Conservation (phyloP, 92 coral and sea anemone genomes). For the Porites evermanni region DNA sequence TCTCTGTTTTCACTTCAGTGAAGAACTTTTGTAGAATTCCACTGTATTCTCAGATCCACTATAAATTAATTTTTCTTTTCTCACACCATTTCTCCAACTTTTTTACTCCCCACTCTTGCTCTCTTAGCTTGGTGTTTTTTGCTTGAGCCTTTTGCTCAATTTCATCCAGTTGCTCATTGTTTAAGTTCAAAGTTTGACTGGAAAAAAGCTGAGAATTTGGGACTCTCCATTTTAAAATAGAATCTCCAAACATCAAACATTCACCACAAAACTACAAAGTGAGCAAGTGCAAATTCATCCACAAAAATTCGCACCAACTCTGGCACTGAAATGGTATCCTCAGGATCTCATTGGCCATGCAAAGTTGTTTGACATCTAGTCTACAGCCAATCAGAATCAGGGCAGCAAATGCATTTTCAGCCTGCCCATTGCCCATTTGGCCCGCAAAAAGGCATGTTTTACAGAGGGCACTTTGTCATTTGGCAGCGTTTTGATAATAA, state of each 20-base stretch:
- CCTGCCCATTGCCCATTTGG: neutral
- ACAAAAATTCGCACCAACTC: neutral
- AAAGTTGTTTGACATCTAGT: conserved; percentile 5
- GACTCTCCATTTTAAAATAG: conserved; percentile 26
- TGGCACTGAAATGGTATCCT: conserved; percentile 10
- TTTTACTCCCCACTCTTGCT: neutral
- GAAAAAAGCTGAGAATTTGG: conserved; percentile 19
- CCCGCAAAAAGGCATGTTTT: neutral
- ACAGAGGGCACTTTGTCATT: neutral
- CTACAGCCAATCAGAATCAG: conserved; percentile 2
- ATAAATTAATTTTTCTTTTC: no score
- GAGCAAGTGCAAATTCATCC: conserved; percentile 21
- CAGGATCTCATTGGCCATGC: conserved; percentile 22
- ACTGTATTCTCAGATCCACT: no score
- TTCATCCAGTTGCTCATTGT: conserved; percentile 34
- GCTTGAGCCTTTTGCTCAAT: conserved; percentile 36
- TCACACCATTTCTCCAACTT: no score
- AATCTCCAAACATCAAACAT: neutral
- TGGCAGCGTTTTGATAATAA: neutral
- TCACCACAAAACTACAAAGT: conserved; percentile 6
- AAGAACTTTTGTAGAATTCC: no score
- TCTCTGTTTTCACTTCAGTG: no score
- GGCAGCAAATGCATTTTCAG: conserved; percentile 9
- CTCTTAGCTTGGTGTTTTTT: conserved; percentile 23
- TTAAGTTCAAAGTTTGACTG: conserved; percentile 3